These are phyloP conservation scores for Myxocyprinus asiaticus DNA, from an alignment of 2,113 vertebrate genomes.

Conservation along the genomic window DNA sequence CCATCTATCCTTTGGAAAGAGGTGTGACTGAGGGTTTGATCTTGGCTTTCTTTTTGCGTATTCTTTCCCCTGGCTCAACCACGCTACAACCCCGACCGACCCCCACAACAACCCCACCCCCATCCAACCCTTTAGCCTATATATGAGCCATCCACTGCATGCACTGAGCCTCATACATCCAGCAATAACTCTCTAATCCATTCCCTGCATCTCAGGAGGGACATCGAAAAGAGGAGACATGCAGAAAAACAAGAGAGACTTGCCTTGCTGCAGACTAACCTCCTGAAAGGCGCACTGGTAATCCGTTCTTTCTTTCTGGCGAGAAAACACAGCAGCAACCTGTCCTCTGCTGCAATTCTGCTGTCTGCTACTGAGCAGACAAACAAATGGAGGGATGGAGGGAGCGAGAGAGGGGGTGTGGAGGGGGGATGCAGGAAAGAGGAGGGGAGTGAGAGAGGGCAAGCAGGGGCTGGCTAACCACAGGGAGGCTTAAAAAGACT, in stretches of 20 bases:
- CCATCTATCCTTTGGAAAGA: constrained; percentile 78
- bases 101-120: constrained; percentile 56
- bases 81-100: constrained; percentile 58
- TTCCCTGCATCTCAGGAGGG: constrained; percentile 44
- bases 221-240: not conserved
- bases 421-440: constrained; percentile 22
- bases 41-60: constrained; percentile 20
- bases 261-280: constrained; percentile 72
- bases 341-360: constrained; percentile 68
- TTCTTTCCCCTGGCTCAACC: constrained; percentile 59
- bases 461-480: constrained; percentile 41
- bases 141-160: constrained; percentile 63
- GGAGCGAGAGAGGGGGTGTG: constrained; percentile 48
- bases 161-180: constrained; percentile 29
- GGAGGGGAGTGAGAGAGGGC: constrained; percentile 35
- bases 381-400: constrained; percentile 56
- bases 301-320: constrained; percentile 6
- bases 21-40: constrained; percentile 54
- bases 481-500: constrained; percentile 41
- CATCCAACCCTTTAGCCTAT: constrained; percentile 71
- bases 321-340: constrained; percentile 63
- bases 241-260: constrained; percentile 38
- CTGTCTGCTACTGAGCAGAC: constrained; percentile 69
- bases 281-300: constrained; percentile 21
- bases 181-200: constrained; percentile 20